Conservation (phyloP, 92 coral and sea anemone genomes). For the Paragorgia papillata region DNA sequence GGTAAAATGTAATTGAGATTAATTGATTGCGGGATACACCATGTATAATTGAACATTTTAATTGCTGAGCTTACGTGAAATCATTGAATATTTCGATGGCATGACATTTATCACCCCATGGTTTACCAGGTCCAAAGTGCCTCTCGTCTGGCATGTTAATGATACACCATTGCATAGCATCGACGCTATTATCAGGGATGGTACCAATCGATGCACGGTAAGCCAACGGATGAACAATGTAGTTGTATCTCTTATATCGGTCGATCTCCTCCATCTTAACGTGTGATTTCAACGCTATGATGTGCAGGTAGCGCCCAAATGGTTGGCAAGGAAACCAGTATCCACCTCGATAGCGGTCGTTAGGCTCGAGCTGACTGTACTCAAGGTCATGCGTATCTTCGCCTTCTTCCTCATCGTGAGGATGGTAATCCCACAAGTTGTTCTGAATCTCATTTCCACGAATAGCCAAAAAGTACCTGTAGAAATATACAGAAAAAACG, state of each 20-base stretch:
- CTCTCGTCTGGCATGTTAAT: constrained; percentile 17
- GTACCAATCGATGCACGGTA: constrained; percentile 12
- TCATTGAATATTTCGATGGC: too few species aligned
- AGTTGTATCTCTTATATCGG: background rate
- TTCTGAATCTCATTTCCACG: constrained; percentile 42
- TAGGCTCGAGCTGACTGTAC: constrained; percentile 28
- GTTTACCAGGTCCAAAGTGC: constrained; percentile 17
- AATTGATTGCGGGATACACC: too few species aligned
- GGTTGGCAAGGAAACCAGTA: too few species aligned
- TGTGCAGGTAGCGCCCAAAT: constrained; percentile 30
- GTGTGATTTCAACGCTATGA: constrained; percentile 15
- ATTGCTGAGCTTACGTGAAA: constrained; percentile 30
- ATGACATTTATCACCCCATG: constrained; percentile 28
- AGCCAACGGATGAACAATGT: constrained; percentile 36
- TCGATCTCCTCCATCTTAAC: too few species aligned
- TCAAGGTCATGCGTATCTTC: background rate
- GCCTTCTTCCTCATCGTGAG: constrained; percentile 17
- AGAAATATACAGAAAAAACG: too few species aligned
- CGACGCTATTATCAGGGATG: constrained; percentile 31
- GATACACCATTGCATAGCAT: constrained; percentile 36
- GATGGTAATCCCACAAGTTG: constrained; percentile 37
- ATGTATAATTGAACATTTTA: too few species aligned
- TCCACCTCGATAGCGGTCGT: constrained; percentile 29
- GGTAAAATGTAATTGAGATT: too few species aligned
- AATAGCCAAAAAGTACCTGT: constrained; percentile 17